Evolutionary conservation across 2,888 invertebrate species (phyloP).

Genomic region (Temnothorax ravouxi): DNA sequence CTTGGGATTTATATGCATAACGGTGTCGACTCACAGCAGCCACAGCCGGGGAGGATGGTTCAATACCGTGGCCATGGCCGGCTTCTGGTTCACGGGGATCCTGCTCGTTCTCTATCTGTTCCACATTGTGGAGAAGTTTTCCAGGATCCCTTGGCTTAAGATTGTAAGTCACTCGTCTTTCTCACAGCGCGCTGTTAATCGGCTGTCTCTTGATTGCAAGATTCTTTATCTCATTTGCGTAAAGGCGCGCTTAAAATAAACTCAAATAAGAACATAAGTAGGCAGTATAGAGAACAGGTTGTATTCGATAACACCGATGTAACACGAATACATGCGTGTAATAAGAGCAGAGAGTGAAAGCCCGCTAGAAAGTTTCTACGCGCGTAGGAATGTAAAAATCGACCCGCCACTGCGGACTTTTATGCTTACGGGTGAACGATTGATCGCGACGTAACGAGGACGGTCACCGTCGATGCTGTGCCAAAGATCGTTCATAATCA

Average conservation of each 20-base stretch:
- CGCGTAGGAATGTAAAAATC: conserved; percentile 46
- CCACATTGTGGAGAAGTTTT: conserved; percentile 94
- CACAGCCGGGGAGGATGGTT: conserved; percentile 91
- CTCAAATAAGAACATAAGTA: background rate
- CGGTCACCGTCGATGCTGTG: background rate
- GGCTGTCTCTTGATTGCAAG: background rate
- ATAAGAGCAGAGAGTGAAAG: conserved; percentile 52
- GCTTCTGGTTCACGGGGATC: conserved; percentile 94
- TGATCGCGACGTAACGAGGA: conserved; percentile 18
- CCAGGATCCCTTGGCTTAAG: conserved; percentile 95
- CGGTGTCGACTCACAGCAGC: conserved; percentile 88
- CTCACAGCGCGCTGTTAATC: background rate
- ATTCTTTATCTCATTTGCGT: background rate
- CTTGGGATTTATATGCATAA: conserved; percentile 94
- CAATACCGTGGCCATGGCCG: conserved; percentile 93
- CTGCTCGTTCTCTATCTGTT: conserved; percentile 93
- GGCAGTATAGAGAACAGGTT: background rate
- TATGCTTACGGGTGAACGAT: conserved; percentile 48
- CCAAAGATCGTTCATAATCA: conserved; percentile 23
- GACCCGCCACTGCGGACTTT: conserved; percentile 18
- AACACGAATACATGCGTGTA: background rate
- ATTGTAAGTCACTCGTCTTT: conserved; percentile 87
- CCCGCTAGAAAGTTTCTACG: conserved; percentile 54
- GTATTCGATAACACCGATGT: conserved; percentile 34
- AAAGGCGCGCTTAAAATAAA: conserved; percentile 20